Evolutionary conservation across 2,113 vertebrate species (phyloP), one percentile per base, ranked within the genome.

Genomic region (Strix aluco): DNA sequence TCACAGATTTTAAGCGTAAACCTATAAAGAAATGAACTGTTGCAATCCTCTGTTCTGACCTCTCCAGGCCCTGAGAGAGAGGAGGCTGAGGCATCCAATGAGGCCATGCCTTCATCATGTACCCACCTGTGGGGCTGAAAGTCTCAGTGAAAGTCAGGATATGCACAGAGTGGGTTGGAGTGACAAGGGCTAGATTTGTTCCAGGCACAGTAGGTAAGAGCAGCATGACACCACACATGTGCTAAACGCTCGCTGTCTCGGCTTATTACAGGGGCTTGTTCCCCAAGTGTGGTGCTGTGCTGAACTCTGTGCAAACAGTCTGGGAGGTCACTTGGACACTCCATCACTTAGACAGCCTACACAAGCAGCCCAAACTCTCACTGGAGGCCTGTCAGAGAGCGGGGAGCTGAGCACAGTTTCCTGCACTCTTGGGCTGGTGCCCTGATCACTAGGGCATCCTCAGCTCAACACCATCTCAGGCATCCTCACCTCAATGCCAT

Each of bases 221-320:
- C 25, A 84, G 15, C 15, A 2, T 2, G 7, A 23, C 7, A 12
- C 19, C 10, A 11, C 0, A 4, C 34, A 21, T 2, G 0, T 62
- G 36, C 19, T 72, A 13, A 75, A 46, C 1, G 2, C 18, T 29
- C 5, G 1, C 15, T 2, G 2, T 10, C 62, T 61, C 3, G 3
- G 10, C 5, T 40, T 15, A 7, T 4, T 16, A 4, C 0, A 0
- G 15, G 23, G 6, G 23, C 34, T 82, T 19, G 9, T 14, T 75
- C 46, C 10, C 47, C 8, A 25, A 30, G 19, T 2, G 0, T 0
- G 1, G 40, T 61, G 57, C 32, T 59, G 22, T 27, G 22, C 36
- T 44, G 44, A 70, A 3, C 16, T 18, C 19, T 0, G 0, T 44
- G n/a, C 30, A 49, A 38, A 7, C 10, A 36, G 14, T 18, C 1